These are phyloP conservation scores for Lathamus discolor DNA, from an alignment of 2,113 vertebrate species.

Conservation along the genomic window DNA sequence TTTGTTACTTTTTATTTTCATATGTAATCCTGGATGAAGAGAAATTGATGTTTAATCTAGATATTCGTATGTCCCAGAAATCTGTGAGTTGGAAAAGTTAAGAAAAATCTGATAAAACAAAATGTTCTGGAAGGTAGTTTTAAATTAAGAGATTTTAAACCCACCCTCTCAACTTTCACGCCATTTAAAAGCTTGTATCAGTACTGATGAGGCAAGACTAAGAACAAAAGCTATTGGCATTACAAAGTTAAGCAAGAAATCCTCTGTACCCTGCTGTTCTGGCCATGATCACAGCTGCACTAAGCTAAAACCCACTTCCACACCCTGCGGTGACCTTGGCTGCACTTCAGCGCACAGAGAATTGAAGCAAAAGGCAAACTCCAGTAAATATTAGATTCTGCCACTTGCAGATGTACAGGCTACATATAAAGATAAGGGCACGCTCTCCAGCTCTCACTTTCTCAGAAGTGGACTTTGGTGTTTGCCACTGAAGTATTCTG, in stretches of 20 bases:
- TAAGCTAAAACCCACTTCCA: background rate
- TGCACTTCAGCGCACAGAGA: background rate
- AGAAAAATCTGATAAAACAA: constrained; percentile 12
- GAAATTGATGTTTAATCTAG: constrained; percentile 11
- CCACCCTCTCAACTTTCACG: background rate
- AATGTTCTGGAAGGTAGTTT: constrained; percentile 31
- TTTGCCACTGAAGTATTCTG: constrained; percentile 22
- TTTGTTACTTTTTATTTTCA: constrained; percentile 44
- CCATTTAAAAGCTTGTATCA: constrained; percentile 40
- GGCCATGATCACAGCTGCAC: background rate
- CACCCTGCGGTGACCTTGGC: constrained; percentile 16
- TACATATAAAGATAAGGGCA: background rate
- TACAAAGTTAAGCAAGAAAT: constrained; percentile 41
- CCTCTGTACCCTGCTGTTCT: constrained; percentile 30
- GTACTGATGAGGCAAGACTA: constrained; percentile 42
- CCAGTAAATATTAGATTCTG: background rate
- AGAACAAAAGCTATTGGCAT: constrained; percentile 49
- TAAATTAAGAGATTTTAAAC: constrained; percentile 37
- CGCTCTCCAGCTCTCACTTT: background rate
- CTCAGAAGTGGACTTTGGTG: background rate
- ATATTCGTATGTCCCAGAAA: constrained; percentile 20
- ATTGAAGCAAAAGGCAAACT: constrained; percentile 27
- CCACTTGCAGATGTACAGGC: constrained; percentile 6
- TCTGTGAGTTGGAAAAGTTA: constrained; percentile 16
- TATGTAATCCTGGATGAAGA: background rate